Evolutionary conservation across 1,140 invertebrate species (phyloP).

Genomic region (Brachionus plicatilis): DNA sequence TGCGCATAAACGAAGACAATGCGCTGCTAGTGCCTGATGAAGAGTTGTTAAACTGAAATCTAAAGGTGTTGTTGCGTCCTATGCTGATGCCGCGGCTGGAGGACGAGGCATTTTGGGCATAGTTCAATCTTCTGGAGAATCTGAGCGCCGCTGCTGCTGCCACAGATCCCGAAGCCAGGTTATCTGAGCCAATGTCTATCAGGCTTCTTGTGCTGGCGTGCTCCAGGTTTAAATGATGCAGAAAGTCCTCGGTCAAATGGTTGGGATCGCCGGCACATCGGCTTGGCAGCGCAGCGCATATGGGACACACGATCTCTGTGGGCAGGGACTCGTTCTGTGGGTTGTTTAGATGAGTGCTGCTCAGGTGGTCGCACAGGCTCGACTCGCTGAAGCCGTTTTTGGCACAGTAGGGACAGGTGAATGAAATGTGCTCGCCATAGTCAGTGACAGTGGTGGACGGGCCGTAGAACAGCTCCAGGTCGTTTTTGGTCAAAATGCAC

Average conservation of each 20-base stretch:
- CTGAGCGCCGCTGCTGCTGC: constrained; percentile 1
- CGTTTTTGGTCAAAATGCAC: constrained; percentile 52
- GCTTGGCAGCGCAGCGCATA: constrained; percentile 80
- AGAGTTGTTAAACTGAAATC: constrained; percentile 18
- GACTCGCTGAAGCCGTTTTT: constrained; percentile 82
- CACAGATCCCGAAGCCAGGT: neutral
- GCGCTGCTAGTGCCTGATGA: neutral
- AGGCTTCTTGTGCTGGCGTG: constrained; percentile 59
- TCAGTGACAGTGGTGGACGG: neutral
- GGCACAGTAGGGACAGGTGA: constrained; percentile 92
- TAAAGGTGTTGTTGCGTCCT: neutral
- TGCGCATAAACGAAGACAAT: constrained; percentile 38
- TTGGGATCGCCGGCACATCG: constrained; percentile 80
- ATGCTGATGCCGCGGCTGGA: neutral
- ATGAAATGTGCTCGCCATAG: constrained; percentile 64
- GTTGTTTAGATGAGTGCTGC: constrained; percentile 80
- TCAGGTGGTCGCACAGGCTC: constrained; percentile 83
- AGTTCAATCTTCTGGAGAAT: constrained; percentile 30
- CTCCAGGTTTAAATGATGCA: constrained; percentile 86
- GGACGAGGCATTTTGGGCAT: constrained; percentile 6
- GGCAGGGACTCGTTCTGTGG: neutral
- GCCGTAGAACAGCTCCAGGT: constrained; percentile 24
- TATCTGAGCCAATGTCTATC: neutral
- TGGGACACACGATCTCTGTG: constrained; percentile 72
- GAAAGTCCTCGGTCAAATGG: constrained; percentile 93